Conservation (phyloP, 1,140 invertebrate species). For the Lasioglossum baleicum region DNA sequence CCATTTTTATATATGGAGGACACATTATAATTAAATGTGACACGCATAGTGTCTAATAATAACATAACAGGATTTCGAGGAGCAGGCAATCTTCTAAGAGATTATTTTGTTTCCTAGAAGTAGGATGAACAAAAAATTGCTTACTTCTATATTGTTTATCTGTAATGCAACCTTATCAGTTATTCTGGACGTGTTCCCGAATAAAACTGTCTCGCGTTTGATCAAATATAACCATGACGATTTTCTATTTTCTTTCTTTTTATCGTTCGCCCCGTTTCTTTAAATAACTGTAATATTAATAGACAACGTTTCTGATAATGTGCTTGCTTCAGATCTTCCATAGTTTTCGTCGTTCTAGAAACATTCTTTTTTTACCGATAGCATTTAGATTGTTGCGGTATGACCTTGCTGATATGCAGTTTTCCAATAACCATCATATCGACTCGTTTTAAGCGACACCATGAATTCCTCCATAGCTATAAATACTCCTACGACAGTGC, state of each 20-base stretch:
- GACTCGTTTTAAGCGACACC: constrained; percentile 73
- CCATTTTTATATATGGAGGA: no score
- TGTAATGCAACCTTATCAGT: neutral
- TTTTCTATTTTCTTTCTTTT: constrained; percentile 16
- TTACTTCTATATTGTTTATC: neutral
- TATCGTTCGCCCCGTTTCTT: constrained; percentile 25
- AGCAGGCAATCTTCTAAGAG: neutral
- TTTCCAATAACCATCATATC: constrained; percentile 75
- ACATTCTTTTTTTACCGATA: constrained; percentile 29
- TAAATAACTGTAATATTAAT: constrained; percentile 45
- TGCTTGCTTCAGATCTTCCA: neutral
- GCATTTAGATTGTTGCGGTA: constrained; percentile 38
- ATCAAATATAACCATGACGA: constrained; percentile 39
- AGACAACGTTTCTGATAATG: constrained; percentile 2
- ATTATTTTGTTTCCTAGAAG: neutral
- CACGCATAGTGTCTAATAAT: no score
- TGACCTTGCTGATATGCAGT: constrained; percentile 71
- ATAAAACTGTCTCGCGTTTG: constrained; percentile 8
- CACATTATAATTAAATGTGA: no score
- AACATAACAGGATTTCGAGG: neutral
- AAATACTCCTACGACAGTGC: constrained; percentile 71
- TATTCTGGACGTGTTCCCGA: neutral
- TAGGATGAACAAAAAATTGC: neutral
- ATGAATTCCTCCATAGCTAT: constrained; percentile 75
- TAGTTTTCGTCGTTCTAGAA: neutral